Evolutionary conservation across 2,113 vertebrate genomes (phyloP).

Genomic region (Gambusia affinis): DNA sequence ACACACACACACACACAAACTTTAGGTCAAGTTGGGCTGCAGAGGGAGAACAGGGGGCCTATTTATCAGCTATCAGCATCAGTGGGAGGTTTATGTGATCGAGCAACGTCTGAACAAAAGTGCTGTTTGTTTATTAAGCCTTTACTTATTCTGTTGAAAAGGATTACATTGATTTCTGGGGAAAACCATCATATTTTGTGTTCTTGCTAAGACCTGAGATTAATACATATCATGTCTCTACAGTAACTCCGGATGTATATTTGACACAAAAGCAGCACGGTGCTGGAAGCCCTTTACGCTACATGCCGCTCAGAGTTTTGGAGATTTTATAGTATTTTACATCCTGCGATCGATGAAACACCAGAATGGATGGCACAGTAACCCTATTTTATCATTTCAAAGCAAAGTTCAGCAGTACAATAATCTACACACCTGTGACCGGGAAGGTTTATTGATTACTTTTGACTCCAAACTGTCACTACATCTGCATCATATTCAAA

Average conservation of each 20-base stretch:
- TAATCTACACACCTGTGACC: neutral
- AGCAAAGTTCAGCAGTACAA: neutral
- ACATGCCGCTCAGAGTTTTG: neutral
- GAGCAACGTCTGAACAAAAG: slow-evolving; percentile 27
- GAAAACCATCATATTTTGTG: neutral
- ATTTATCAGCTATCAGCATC: slow-evolving; percentile 9
- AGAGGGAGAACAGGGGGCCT: neutral
- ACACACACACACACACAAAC: slow-evolving; percentile 13
- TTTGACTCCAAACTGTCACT: no score
- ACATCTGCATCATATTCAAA: neutral
- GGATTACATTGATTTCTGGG: slow-evolving; percentile 3
- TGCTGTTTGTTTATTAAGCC: slow-evolving; percentile 16
- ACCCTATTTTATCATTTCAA: no score
- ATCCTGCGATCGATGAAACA: neutral
- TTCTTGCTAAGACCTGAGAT: neutral
- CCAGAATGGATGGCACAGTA: no score
- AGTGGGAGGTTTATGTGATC: slow-evolving; percentile 23
- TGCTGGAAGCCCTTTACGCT: neutral
- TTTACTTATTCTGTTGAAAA: slow-evolving; percentile 11
- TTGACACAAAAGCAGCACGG: neutral
- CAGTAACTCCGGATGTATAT: neutral
- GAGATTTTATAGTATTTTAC: neutral
- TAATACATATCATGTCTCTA: neutral
- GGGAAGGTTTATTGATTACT: no score
- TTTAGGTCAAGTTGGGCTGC: slow-evolving; percentile 25